Base-by-base conservation (phyloP, 2,797 vertebrate species). In the Discoglossus pictus region DNA sequence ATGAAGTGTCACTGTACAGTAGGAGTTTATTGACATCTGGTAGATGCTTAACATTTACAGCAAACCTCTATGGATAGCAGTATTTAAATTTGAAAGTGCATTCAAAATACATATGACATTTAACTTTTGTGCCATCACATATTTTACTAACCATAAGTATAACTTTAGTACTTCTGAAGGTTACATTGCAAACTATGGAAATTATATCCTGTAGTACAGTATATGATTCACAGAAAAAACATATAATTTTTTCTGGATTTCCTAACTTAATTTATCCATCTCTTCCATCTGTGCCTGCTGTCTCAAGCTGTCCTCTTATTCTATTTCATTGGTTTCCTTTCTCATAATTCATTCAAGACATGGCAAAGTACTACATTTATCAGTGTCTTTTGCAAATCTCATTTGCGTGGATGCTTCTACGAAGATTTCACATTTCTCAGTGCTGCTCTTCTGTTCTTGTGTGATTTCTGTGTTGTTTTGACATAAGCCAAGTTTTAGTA, bases 241-340 rank as follows among this genome's bases (percentile, higher is more conserved):
- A 31, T 31, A 31, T 31, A 31, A 31, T 31, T 31, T 31, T 6
- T 21, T 18, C 34, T 35, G 21, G 44, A 65, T 12, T 11, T 54
- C 39, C 8, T 44, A 46, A 35, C 17, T 44, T 65, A 36, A 36
- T 55, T 55, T 44, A 55, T 50, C 54, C 13, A 50, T 17, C 15
- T 40, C 10, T 8, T 50, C 44, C 44, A 46, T 20, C 23, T 71
- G 31, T 63, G 65, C 72, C 76, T 79, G 76, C 78, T 79, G 77
- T 36, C 61, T 54, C 74, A 80, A 77, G 75, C 79, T 82, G 77
- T 76, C 71, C 47, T 73, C 25, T 47, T 55, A 60, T 63, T 63
- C 74, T 76, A 76, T 74, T 81, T 31, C 67, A 70, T 36, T 23
- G 38, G 44, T 61, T 27, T 72, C 36, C 40, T 64, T 17, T 72